These are phyloP conservation scores for Drosophila erecta DNA, from an alignment of 1,140 invertebrate species.

Conservation along the genomic window DNA sequence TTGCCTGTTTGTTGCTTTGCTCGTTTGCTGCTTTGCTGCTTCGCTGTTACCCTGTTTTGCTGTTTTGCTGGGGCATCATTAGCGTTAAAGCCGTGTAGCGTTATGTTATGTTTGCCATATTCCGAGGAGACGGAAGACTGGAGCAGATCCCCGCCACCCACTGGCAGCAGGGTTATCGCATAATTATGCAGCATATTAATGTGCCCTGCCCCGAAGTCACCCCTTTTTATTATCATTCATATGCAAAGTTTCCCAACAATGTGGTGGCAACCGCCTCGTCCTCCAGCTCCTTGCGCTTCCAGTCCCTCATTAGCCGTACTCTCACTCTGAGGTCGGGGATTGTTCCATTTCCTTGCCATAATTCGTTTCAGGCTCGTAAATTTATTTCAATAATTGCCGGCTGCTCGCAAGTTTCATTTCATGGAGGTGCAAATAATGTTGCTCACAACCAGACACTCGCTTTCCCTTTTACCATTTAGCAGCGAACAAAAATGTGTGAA, in stretches of 20 bases:
- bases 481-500: constrained; percentile 57
- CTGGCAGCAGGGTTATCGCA: constrained; percentile 62
- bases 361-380: constrained; percentile 61
- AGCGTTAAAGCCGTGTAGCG: constrained; percentile 79
- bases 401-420: constrained; percentile 45
- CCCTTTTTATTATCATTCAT: constrained; percentile 61
- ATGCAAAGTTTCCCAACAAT: constrained; percentile 69
- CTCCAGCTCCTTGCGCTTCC: constrained; percentile 6
- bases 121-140: constrained; percentile 12
- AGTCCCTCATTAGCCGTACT: constrained; percentile 53
- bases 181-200: constrained; percentile 83
- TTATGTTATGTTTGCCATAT: constrained; percentile 69
- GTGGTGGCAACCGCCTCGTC: constrained; percentile 31
- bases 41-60: constrained; percentile 8
- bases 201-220: constrained; percentile 45
- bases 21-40: background rate
- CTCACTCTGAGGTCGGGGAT: constrained; percentile 20
- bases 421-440: constrained; percentile 57
- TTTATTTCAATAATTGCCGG: constrained; percentile 66
- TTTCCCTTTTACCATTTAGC: constrained; percentile 20
- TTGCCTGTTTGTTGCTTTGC: constrained; percentile 24
- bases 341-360: constrained; percentile 52
- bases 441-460: constrained; percentile 52
- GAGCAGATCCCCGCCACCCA: background rate
- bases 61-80: constrained; percentile 59